Base-by-base conservation (phyloP, 2,888 invertebrate genomes). In the Sepiola atlantica region DNA sequence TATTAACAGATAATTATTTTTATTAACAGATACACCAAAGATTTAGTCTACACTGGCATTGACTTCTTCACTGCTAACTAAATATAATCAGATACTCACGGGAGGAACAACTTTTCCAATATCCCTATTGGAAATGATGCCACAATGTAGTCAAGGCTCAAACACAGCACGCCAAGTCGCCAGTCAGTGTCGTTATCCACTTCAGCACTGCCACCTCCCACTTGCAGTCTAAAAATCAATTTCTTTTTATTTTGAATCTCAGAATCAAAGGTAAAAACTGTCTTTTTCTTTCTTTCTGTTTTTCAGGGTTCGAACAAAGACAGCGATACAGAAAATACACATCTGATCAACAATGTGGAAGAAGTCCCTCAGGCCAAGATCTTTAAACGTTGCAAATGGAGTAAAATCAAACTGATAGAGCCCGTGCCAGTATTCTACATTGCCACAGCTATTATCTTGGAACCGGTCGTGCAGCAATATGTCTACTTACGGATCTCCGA, bases 401-500 rank as follows among this genome's bases (percentile, higher is more conserved):
- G 92, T 0, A 92, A 92, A n/a, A 28, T 92, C 54, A 35, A 35
- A 92, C 35, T 92, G 3, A 28, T 92, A 12, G 92, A 92, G n/a
- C 92, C 92, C 18, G 10, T 54, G 24, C 45, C 54, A 10, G 92
- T 32, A 14, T 28, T 92, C 24, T 92, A 92, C 54, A 54, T 92
- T 2, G 92, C 45, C 14, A 35, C 92, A 8, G 92, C 54, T n/a
- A 10, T 92, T 54, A 54, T 92, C 3, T 10, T 54, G 0, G 92
- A 54, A 14, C 45, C 92, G 0, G 54, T 54, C 92, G 0, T 92
- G 35, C 92, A 92, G 20, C 92, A 92, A 54, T 92, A 54, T 54
- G 92, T 92, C 18, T 92, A 92, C 20, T 92, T 92, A 24, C 92
- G 92, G 28, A 54, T 92, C n/a, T 92, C 92, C 20, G 28, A 35